These are phyloP conservation scores for Xerus inauris DNA, from an alignment of 2,113 vertebrate species.

Conservation along the genomic window DNA sequence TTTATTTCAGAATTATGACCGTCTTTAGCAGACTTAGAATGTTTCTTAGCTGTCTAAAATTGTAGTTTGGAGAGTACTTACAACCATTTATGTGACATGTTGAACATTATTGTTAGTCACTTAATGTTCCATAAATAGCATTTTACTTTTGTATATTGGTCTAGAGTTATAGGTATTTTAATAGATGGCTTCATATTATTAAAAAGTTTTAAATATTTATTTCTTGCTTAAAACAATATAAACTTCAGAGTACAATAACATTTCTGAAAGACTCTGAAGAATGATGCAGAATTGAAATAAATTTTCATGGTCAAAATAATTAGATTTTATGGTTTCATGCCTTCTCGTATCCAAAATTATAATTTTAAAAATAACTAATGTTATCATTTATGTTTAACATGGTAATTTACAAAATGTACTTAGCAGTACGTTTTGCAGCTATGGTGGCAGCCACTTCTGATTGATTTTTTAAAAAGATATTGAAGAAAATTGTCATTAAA, in stretches of 20 bases:
- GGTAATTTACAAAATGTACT: conserved; percentile 66
- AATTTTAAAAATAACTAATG: not conserved
- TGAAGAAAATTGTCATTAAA: not conserved
- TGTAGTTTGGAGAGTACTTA: not conserved
- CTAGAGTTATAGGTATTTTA: not conserved
- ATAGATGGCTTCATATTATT: conserved; percentile 5
- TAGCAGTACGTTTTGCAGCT: too few species aligned
- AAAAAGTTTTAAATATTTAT: not conserved
- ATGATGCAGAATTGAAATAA: conserved; percentile 52
- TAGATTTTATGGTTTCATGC: conserved; percentile 20
- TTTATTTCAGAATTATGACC: not conserved
- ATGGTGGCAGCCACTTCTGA: not conserved
- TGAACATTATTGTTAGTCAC: not conserved
- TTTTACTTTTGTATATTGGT: not conserved
- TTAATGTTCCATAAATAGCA: not conserved
- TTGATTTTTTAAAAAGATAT: not conserved
- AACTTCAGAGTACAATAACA: not conserved
- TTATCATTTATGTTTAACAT: conserved; percentile 60
- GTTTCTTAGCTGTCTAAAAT: not conserved
- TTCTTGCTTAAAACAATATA: conserved; percentile 59
- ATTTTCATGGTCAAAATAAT: conserved; percentile 28
- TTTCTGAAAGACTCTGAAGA: conserved; percentile 42
- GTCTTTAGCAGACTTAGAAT: not conserved
- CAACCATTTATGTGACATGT: not conserved
- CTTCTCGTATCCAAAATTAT: not conserved